These are phyloP conservation scores for Gouania willdenowi DNA, from an alignment of 2,797 vertebrate species.

Conservation along the genomic window DNA sequence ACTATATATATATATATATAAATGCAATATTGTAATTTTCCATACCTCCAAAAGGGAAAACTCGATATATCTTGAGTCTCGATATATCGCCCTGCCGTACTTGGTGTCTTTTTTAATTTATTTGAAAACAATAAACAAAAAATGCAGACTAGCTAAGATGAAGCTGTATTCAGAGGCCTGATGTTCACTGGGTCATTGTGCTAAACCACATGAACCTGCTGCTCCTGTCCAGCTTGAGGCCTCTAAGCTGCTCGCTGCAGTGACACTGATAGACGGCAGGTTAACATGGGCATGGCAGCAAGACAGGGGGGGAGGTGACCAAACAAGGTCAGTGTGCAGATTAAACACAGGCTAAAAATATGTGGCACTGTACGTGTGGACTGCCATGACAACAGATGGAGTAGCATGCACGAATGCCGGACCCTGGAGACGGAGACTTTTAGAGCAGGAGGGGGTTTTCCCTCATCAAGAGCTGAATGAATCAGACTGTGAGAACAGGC, in stretches of 20 bases:
- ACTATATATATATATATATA: no score
- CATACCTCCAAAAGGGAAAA: no score
- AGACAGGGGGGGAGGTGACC: slow-evolving; percentile 48
- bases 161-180: slow-evolving; percentile 1
- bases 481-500: slow-evolving; percentile 46
- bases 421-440: slow-evolving; percentile 33
- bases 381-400: slow-evolving; percentile 72
- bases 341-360: slow-evolving; percentile 74
- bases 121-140: no score
- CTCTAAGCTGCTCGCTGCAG: slow-evolving; percentile 34
- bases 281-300: slow-evolving; percentile 37
- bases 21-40: no score
- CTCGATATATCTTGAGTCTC: no score
- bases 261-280: slow-evolving; percentile 40
- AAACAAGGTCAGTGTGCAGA: slow-evolving; percentile 71
- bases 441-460: slow-evolving; percentile 19
- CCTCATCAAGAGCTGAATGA: slow-evolving; percentile 59
- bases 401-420: slow-evolving; percentile 40
- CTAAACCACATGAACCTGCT: slow-evolving; percentile 34
- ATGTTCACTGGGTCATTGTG: slow-evolving; percentile 17
- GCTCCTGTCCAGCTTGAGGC: slow-evolving; percentile 23
- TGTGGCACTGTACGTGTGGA: slow-evolving; percentile 36
- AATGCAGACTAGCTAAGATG: no score
- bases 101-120: no score
- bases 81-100: no score